A percentile compares a stretch with the other conserved stretches of the same genome.
phyloP scores from a whole-genome alignment of 2,113 vertebrate genomes.

The Caranx ignobilis region DNA sequence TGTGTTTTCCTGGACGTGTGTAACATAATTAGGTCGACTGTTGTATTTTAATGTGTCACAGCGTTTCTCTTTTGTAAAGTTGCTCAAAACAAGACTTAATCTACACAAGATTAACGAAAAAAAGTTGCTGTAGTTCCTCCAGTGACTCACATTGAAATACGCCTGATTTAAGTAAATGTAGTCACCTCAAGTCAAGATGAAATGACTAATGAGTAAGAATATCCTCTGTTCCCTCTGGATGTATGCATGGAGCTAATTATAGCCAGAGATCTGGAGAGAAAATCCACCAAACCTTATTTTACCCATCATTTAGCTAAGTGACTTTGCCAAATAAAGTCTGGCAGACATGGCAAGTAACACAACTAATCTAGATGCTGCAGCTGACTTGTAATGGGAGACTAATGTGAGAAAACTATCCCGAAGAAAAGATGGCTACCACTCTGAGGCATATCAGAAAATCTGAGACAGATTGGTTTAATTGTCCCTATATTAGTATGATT shows the following conservation, averaged over 20 bases:
- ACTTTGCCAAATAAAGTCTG: not conserved
- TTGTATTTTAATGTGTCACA: not conserved
- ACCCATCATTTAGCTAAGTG: not conserved
- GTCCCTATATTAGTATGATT: not conserved
- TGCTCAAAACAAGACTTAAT: not conserved
- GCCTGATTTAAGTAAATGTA: not conserved
- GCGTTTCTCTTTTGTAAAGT: not conserved
- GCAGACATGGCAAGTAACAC: not conserved
- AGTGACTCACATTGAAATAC: not conserved
- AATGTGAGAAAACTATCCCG: not conserved
- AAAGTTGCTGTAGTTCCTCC: not conserved
- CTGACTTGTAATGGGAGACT: not conserved
- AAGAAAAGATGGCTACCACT: not conserved
- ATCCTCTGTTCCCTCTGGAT: not conserved
- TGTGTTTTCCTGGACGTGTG: not conserved
- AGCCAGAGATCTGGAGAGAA: not conserved
- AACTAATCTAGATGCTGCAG: not conserved
- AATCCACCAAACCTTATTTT: not conserved
- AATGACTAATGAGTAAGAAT: not conserved
- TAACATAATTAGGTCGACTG: not conserved
- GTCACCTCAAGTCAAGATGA: not conserved
- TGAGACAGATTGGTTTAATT: not conserved
- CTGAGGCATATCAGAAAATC: not conserved
- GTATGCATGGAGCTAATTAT: not conserved
- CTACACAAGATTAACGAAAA: not conserved